These are phyloP conservation scores for Phyllotreta cruciferae DNA, from an alignment of 2,888 invertebrate genomes.

Conservation along the genomic window DNA sequence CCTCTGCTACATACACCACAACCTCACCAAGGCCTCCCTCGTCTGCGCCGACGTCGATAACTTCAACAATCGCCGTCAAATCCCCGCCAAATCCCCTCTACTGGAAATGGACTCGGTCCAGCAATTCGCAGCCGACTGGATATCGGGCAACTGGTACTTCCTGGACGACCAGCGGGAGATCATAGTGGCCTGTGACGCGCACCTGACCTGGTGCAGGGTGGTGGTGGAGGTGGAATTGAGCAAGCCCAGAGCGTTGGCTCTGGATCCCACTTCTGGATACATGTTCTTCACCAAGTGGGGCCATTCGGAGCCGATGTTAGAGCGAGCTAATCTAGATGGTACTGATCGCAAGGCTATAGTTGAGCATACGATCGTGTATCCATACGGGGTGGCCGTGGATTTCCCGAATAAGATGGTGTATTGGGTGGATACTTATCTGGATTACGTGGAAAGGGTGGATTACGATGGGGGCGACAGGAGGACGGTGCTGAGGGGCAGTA, in stretches of 20 bases:
- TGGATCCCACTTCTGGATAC: slow-evolving; percentile 78
- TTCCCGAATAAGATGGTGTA: slow-evolving; percentile 74
- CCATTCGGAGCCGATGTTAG: slow-evolving; percentile 67
- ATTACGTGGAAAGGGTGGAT: slow-evolving; percentile 78
- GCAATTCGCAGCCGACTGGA: slow-evolving; percentile 83
- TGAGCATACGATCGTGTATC: slow-evolving; percentile 76
- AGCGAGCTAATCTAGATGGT: slow-evolving; percentile 72
- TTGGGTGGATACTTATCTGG: slow-evolving; percentile 83
- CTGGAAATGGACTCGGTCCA: slow-evolving; percentile 70
- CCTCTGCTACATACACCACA: slow-evolving; percentile 76
- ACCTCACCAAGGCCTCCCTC: slow-evolving; percentile 63
- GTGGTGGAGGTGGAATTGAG: slow-evolving; percentile 72
- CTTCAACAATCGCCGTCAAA: slow-evolving; percentile 65
- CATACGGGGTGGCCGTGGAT: slow-evolving; percentile 76
- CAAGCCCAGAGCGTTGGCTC: slow-evolving; percentile 71
- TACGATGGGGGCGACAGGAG: slow-evolving; percentile 75
- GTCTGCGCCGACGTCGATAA: slow-evolving; percentile 73
- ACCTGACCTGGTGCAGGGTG: slow-evolving; percentile 68
- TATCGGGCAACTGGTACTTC: slow-evolving; percentile 87
- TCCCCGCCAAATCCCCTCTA: slow-evolving; percentile 69
- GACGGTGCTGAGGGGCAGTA: slow-evolving; percentile 64
- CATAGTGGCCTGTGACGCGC: slow-evolving; percentile 44
- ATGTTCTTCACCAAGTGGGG: slow-evolving; percentile 85
- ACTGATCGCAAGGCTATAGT: slow-evolving; percentile 68
- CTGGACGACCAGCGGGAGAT: slow-evolving; percentile 61